Evolutionary conservation across 2,113 vertebrate genomes (phyloP), one percentile per base, ranked within the genome.

Genomic region (Chitala chitala): DNA sequence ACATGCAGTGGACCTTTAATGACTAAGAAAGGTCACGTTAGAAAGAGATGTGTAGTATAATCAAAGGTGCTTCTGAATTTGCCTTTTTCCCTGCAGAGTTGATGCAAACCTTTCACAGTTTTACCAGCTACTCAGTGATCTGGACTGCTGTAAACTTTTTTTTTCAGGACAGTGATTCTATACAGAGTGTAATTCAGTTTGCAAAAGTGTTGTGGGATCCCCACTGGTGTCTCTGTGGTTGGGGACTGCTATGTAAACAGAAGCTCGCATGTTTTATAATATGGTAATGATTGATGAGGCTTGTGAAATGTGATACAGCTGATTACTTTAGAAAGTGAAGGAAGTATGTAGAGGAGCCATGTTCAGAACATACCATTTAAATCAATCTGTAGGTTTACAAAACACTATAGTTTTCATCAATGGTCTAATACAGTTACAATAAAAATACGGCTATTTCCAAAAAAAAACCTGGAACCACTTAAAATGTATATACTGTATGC

Each of bases 281-380:
- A 17, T 38, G 31, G 33, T 8, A 29, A 38, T 63, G 26, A 63
- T 63, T 31, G 33, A 31, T 59, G 56, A 59, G 26, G 26, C 17
- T 8, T 63, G 12, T 8, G 15, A 63, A 63, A 36, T 36, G 5
- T 3, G 9, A 38, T 36, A 63, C 38, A 38, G 33, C 31, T n/a
- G 33, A 63, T 38, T 63, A 63, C n/a, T n/a, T n/a, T n/a, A n/a
- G n/a, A n/a, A n/a, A n/a, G n/a, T n/a, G n/a, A n/a, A n/a, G n/a
- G n/a, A n/a, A n/a, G n/a, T 63, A 20, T n/a, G 38, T 63, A 36
- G 17, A 63, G 33, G 31, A 63, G n/a, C 58, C 59, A 63, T 63
- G 38, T 63, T n/a, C n/a, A n/a, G n/a, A n/a, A 63, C 33, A 36
- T 20, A 36, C n/a, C 31, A 63, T 38, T 63, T 63, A 38, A 38